Evolutionary conservation across 2,797 vertebrate species (phyloP), one percentile per base, ranked within the genome.

Genomic region (Spinus pinus): DNA sequence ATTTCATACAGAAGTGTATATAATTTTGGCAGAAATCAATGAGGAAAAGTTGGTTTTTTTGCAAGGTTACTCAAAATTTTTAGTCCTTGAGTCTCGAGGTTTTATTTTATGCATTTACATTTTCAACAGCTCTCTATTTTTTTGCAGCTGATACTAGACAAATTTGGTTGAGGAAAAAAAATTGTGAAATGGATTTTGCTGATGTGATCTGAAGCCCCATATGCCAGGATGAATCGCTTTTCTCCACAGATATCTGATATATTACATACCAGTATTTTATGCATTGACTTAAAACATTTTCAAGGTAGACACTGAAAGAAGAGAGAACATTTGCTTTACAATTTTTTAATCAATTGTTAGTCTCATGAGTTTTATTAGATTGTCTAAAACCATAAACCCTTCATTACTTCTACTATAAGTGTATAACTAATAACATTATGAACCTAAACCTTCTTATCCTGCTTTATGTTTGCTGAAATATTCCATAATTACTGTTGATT

Each of bases 361-460:
- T 81, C 66, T 86, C 28, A 54, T 51, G 50, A 86, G 23, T 91
- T 87, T 87, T 89, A 94, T 60, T 62, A 61, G 44, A 94, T 82
- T 84, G 21, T 89, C 66, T 85, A 37, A 89, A 94, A 82, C 21
- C 51, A 71, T 87, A 91, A 86, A 61, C 57, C 51, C 74, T 87
- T 90, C 66, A 83, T 54, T 81, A 46, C 28, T 88, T 61, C 47
- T 67, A 27, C 64, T 66, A 53, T 86, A 57, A 42, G 21, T 67
- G n/a, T 20, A 0, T 20, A 0, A 0, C 27, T 87, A 91, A 82
- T 83, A 77, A 61, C 70, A 75, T 81, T 74, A 89, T 61, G 35
- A 89, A 80, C 46, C 4, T 51, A 83, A 90, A 80, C 23, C 39
- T 60, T 92, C 57, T 81, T 85, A 80, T 71, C 46, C 50, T 71